Base-by-base conservation (phyloP, 2,113 vertebrate species). In the Irena cyanogastra region DNA sequence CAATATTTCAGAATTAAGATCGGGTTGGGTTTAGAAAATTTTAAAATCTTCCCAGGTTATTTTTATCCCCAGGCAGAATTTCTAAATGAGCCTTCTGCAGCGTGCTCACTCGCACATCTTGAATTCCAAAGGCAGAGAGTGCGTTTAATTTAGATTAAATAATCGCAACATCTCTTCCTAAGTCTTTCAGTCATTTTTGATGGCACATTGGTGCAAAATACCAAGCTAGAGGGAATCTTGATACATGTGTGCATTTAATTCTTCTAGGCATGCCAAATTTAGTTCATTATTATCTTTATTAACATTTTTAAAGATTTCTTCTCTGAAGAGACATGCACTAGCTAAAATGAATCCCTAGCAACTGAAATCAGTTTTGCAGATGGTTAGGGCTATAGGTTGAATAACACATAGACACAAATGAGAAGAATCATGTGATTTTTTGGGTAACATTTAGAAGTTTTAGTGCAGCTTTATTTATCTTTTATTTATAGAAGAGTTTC, bases 401-500 rank as follows among this genome's bases (percentile, higher is more conserved):
- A 37, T 92, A 91, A 66, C 88, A 83, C 28, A 59, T 53, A 54
- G 44, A 54, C 50, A 56, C 70, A 93, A 81, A 90, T 75, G 60
- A 83, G 78, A 86, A 88, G 56, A 88, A 78, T 82, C 28, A 64
- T 44, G 52, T 6, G 5, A 31, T 64, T 94, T 96, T 95, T 93
- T 68, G 17, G 17, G 56, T 93, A 92, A 78, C 65, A 66, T 96
- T 83, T 86, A 92, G 72, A 78, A 16, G 11, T 78, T 95, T 94
- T 64, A 81, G 53, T 87, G 53, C 35, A 83, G 83, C 81, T 87
- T 95, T 95, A 90, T 92, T 94, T 96, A 85, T 85, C 66, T 90
- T 90, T 88, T 93, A 91, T 94, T 95, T 97, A 92, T 94, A 69
- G 83, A 90, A 80, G 79, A 88, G 68, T 88, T 95, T 95, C 83